phyloP scores from a whole-genome alignment of 2,888 invertebrate genomes.

The Acanthosepion esculentum region DNA sequence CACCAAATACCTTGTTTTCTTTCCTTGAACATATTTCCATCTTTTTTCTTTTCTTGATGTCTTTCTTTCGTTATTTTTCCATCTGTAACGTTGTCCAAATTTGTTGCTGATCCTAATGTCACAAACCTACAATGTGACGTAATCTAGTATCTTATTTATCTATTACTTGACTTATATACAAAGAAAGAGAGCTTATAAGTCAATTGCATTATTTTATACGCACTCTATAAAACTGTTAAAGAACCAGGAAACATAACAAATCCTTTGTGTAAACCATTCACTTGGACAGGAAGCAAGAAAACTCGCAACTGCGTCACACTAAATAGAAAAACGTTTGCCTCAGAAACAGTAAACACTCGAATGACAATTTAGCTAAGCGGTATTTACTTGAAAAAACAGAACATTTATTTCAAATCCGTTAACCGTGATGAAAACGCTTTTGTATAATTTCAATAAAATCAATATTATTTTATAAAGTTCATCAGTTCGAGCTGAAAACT shows the following conservation, averaged over 20 bases:
- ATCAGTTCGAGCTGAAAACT: neutral
- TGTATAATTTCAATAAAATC: neutral
- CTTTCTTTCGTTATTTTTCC: neutral
- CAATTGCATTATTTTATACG: neutral
- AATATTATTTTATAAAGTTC: neutral
- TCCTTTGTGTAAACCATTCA: neutral
- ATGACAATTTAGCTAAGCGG: neutral
- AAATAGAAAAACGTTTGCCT: neutral
- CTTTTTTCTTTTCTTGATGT: neutral
- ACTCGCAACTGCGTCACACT: neutral
- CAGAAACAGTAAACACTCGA: neutral
- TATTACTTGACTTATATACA: neutral
- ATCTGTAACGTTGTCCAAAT: neutral
- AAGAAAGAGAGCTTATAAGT: neutral
- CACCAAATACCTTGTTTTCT: no score
- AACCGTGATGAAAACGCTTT: neutral
- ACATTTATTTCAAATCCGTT: neutral
- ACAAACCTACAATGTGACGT: neutral
- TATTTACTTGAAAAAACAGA: neutral
- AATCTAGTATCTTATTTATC: neutral
- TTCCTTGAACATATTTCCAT: no score
- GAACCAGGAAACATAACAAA: neutral
- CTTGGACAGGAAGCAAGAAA: neutral
- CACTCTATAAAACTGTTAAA: neutral
- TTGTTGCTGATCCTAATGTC: neutral